These are phyloP conservation scores for Antheraea pernyi DNA, from an alignment of 1,140 invertebrate genomes.

Conservation along the genomic window DNA sequence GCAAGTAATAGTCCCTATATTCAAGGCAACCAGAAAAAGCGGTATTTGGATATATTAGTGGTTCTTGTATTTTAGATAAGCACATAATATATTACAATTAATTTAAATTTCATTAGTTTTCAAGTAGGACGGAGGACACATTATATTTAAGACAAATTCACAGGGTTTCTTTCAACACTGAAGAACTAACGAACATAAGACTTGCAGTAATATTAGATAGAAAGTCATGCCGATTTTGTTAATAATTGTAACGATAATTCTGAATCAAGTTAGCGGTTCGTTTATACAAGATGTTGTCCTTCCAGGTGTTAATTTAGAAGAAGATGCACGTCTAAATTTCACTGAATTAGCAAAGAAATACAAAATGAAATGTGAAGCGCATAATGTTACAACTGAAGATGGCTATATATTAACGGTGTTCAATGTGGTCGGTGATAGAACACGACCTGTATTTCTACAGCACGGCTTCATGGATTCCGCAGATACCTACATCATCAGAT, in stretches of 20 bases:
- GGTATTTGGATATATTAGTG: too few relatives aligned
- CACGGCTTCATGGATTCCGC: constrained; percentile 84
- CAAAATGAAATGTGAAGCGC: background rate
- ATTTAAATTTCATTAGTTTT: background rate
- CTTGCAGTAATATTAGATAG: background rate
- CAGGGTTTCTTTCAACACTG: background rate
- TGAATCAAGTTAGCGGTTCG: background rate
- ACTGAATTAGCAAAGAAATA: constrained; percentile 1
- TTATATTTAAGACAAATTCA: background rate
- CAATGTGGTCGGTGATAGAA: constrained; percentile 19
- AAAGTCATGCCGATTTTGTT: background rate
- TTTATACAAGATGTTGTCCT: background rate
- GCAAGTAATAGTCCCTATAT: too few relatives aligned
- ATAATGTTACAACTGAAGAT: constrained; percentile 24
- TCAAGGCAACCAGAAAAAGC: too few relatives aligned
- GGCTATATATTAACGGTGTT: constrained; percentile 30
- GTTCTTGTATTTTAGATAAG: background rate
- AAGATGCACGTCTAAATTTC: constrained; percentile 2
- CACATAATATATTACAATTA: background rate
- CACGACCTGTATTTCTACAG: constrained; percentile 78
- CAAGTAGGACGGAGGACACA: background rate
- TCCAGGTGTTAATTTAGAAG: background rate
- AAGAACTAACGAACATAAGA: background rate
- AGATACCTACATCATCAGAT: constrained; percentile 81
- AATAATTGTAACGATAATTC: background rate